A percentile compares a stretch with the other conserved stretches of the same genome.
Evolutionary conservation across 2,113 vertebrate genomes (phyloP).

Genomic region (Butorides virescens): DNA sequence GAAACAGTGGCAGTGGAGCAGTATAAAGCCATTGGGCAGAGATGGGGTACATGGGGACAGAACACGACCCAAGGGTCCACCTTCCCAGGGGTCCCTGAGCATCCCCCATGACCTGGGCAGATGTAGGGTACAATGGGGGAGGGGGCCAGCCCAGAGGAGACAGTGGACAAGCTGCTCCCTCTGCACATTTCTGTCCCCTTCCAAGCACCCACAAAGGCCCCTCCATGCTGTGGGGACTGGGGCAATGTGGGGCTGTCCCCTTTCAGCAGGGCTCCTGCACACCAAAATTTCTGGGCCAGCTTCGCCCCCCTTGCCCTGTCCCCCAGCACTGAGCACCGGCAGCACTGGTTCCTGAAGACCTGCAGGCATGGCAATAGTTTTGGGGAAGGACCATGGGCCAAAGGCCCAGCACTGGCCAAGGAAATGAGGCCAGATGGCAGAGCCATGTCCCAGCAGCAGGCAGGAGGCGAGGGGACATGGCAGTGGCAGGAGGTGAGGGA

Average conservation of each 20-base stretch:
- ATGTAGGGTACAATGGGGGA: neutral
- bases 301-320: fast-evolving
- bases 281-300: neutral
- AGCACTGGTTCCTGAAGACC: neutral
- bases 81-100: neutral
- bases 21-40: neutral
- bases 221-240: fast-evolving
- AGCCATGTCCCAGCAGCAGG: fast-evolving
- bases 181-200: neutral
- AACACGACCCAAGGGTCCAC: fast-evolving
- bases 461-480: neutral
- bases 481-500: too few relatives aligned
- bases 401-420: fast-evolving
- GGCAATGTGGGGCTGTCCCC: too few relatives aligned
- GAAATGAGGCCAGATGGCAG: neutral
- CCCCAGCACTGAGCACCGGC: too few relatives aligned
- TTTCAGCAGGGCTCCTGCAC: neutral
- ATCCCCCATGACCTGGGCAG: neutral
- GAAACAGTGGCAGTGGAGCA: neutral
- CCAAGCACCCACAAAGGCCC: neutral
- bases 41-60: too few relatives aligned
- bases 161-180: neutral
- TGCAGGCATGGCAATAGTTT: neutral
- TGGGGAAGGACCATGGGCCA: fast-evolving
- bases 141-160: fast-evolving